A percentile compares a stretch with the other conserved stretches of the same genome.
Conservation (phyloP, 2,888 invertebrate genomes). For the Reticulitermes lucifugus region DNA sequence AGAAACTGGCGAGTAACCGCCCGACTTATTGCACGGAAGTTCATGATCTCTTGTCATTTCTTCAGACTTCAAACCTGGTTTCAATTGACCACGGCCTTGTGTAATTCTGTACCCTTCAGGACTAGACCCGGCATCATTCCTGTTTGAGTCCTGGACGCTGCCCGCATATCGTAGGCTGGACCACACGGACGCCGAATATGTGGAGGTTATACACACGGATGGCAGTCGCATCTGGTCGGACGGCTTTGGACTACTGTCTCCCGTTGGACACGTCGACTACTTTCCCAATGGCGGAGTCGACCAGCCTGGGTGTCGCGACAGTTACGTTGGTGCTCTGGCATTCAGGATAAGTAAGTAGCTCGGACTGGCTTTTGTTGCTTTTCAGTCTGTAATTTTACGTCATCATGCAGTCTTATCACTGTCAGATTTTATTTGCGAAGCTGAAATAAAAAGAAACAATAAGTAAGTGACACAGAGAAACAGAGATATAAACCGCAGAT, state of each 20-base stretch:
- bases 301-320: constrained; percentile 71
- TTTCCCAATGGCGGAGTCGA: constrained; percentile 72
- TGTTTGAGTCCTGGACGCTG: constrained; percentile 68
- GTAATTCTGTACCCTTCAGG: constrained; percentile 56
- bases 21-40: no score
- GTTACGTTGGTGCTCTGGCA: constrained; percentile 68
- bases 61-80: no score
- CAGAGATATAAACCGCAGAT: no score
- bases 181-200: constrained; percentile 72
- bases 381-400: neutral
- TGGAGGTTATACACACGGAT: constrained; percentile 77
- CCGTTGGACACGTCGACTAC: constrained; percentile 72
- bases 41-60: no score
- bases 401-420: neutral
- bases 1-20: no score
- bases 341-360: constrained; percentile 56
- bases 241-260: constrained; percentile 71
- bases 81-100: no score
- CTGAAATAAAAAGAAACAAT: no score
- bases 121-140: constrained; percentile 70
- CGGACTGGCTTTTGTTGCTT: no score
- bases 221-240: constrained; percentile 70
- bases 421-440: no score
- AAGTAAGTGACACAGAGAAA: no score
- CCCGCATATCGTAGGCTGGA: constrained; percentile 70